Conservation (phyloP, 1,140 invertebrate species). For the Panagrolaimus sp. region DNA sequence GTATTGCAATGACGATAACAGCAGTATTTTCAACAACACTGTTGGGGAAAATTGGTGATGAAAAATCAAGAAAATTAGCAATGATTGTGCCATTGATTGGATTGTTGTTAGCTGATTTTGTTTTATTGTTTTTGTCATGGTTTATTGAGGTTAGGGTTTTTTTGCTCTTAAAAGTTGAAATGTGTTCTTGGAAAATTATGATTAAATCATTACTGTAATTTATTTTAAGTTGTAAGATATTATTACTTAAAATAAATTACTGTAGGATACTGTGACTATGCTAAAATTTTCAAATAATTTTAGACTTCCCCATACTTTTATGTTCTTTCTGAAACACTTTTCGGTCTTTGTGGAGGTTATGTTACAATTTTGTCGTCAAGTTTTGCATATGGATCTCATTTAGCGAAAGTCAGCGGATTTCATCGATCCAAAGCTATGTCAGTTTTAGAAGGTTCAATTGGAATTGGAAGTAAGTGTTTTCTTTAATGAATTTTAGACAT, state of each 20-base stretch:
- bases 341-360: not conserved
- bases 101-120: constrained; percentile 7
- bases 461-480: not conserved
- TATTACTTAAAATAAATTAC: no score
- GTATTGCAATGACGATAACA: not conserved
- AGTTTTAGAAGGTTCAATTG: constrained; percentile 2
- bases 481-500: not conserved
- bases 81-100: not conserved
- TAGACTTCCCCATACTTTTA: not conserved
- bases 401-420: not conserved
- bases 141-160: not conserved
- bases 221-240: no score
- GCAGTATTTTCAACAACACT: constrained; percentile 7
- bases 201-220: no score
- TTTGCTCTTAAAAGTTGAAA: not conserved
- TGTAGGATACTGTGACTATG: no score
- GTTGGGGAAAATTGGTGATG: constrained; percentile 10
- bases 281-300: not conserved
- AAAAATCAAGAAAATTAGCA: constrained; percentile 11
- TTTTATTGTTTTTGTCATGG: not conserved
- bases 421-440: constrained; percentile 8
- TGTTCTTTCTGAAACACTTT: not conserved
- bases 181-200: no score
- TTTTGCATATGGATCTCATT: constrained; percentile 10
- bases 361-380: not conserved